Percentiles rank a stretch among this genome's conserved stretches.
phyloP scores from a whole-genome alignment of 1,140 invertebrate species.

The Asbolus verrucosus region DNA sequence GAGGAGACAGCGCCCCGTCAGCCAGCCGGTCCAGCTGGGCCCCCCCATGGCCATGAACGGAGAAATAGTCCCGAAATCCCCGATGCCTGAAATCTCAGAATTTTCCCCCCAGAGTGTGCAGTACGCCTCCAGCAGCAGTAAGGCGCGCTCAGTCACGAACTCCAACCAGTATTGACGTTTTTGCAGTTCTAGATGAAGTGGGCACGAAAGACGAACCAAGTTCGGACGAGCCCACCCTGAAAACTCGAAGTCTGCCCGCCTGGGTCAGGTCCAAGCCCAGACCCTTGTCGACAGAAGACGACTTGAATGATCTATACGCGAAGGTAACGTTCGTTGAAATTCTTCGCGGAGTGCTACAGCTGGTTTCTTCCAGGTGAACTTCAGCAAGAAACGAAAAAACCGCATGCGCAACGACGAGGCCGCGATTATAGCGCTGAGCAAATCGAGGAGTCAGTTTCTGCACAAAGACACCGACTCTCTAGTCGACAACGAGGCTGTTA shows the following conservation, averaged over 20 bases:
- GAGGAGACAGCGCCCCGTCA: slow-evolving; percentile 62
- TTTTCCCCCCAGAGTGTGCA: slow-evolving; percentile 67
- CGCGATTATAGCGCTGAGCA: slow-evolving; percentile 79
- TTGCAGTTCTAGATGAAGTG: slow-evolving; percentile 73
- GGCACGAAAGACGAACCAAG: slow-evolving; percentile 61
- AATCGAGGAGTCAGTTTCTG: slow-evolving; percentile 76
- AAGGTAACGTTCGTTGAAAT: slow-evolving; percentile 69
- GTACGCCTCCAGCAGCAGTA: slow-evolving; percentile 75
- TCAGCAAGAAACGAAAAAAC: slow-evolving; percentile 79
- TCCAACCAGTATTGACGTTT: no score
- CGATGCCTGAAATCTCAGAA: slow-evolving; percentile 69
- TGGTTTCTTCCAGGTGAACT: slow-evolving; percentile 72
- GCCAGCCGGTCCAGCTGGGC: slow-evolving; percentile 62
- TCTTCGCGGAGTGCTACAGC: slow-evolving; percentile 74
- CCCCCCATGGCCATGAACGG: slow-evolving; percentile 57
- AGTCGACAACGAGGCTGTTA: slow-evolving; percentile 77
- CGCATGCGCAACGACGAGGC: slow-evolving; percentile 81
- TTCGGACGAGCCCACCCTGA: slow-evolving; percentile 68
- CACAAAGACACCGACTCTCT: slow-evolving; percentile 70
- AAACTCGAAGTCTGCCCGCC: slow-evolving; percentile 76
- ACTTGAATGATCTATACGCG: slow-evolving; percentile 78
- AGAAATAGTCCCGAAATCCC: slow-evolving; percentile 57
- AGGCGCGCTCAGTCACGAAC: no score
- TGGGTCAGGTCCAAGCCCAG: slow-evolving; percentile 74
- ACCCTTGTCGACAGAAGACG: slow-evolving; percentile 75